Base-by-base conservation (phyloP, 92 coral and sea anemone species). In the Heteractis magnifica region DNA sequence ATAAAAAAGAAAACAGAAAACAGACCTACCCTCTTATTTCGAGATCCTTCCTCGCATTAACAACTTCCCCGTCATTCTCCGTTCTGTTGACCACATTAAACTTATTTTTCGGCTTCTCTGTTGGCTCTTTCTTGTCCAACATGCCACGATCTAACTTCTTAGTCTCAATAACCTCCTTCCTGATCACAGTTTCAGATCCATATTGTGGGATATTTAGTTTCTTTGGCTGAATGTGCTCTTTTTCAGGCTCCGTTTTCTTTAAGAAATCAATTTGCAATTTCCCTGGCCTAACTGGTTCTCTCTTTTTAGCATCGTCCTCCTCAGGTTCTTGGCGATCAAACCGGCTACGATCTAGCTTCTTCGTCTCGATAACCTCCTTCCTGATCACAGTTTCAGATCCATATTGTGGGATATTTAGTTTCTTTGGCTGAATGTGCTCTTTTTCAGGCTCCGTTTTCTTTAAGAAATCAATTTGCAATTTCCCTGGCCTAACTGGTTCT, bases 301-400 rank as follows among this genome's bases (percentile, higher is more conserved):
- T 64, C 71, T 58, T n/a, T 11, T 64, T 64, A 23, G 71, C 72
- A 72, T 56, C 71, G 51, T 79, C 82, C 65, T 79, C 82, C 49
- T 79, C 56, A 13, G 73, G 73, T 52, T 79, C 72, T 41, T 59
- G 0, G 50, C 20, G 72, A 5, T 60, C 72, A 44, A 64, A 79
- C 3, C 48, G 0, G 50, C 59, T 64, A 8, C 83, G 83, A 65
- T 79, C 83, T 3, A 65, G 83, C 19, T 51, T 79, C 21, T 8
- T 62, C 3, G 71, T 72, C 44, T 79, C 83, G 5, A 19, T 79
- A 18, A 79, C 75, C 75, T 79, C 83, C 53, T 49, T 20, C 49
- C 49, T 48, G 16, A 72, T 65, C 59, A 64, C 72, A 20, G 51
- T 53, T 44, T 62, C 50, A n/a, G 74, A 18, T 41, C 16, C 21